phyloP scores from a whole-genome alignment of 1,140 invertebrate species.

The Monomorium pharaonis region DNA sequence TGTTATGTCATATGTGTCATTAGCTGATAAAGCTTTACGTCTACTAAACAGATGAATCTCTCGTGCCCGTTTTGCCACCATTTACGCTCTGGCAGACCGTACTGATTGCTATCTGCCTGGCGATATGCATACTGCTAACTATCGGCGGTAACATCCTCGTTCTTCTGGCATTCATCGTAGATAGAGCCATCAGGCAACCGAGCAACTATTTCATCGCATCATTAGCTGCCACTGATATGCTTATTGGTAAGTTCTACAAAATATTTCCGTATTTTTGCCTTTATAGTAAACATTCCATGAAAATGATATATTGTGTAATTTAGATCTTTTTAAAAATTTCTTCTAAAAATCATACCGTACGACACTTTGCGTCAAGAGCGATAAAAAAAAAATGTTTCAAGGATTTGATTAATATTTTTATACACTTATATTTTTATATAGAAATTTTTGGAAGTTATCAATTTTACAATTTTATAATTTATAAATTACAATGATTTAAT shows the following conservation, averaged over 20 bases:
- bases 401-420: neutral
- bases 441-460: neutral
- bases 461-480: neutral
- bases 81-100: conserved; percentile 96
- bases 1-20: neutral
- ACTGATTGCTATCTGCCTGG: conserved; percentile 95
- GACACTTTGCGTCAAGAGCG: neutral
- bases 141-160: conserved; percentile 98
- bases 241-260: conserved; percentile 92
- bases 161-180: conserved; percentile 97
- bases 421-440: neutral
- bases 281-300: neutral
- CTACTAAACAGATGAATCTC: conserved; percentile 58
- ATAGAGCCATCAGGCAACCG: conserved; percentile 98
- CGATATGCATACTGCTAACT: conserved; percentile 95
- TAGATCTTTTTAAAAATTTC: neutral
- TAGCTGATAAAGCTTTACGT: conserved; percentile 55
- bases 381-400: neutral
- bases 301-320: neutral
- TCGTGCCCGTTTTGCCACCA: conserved; percentile 89
- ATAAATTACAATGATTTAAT: neutral
- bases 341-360: neutral
- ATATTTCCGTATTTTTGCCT: neutral
- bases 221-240: conserved; percentile 98
- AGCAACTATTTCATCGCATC: conserved; percentile 99